A percentile compares a stretch with the other conserved stretches of the same genome.
phyloP scores from a whole-genome alignment of 2,797 vertebrate species.

The Schizopygopsis malacanthus region DNA sequence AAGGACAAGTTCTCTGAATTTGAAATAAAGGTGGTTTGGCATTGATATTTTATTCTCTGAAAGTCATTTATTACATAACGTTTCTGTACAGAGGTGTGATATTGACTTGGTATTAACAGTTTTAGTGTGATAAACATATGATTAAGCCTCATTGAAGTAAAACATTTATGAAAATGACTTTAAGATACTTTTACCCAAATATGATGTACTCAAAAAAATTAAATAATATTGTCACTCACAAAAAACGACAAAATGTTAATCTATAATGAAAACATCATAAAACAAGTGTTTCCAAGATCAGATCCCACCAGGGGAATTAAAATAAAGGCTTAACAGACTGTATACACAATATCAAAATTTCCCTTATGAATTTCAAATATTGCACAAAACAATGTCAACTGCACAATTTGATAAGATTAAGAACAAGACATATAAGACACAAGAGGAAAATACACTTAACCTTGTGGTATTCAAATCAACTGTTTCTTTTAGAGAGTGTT shows the following conservation, averaged over 20 bases:
- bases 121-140: not conserved
- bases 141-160: not conserved
- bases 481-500: not conserved
- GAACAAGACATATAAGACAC: constrained; percentile 21
- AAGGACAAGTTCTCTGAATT: not conserved
- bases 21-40: not conserved
- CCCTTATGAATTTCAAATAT: constrained; percentile 37
- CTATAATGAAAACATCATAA: constrained; percentile 20
- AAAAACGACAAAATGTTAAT: not conserved
- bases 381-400: constrained; percentile 43
- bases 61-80: not conserved
- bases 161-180: not conserved
- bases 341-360: constrained; percentile 41
- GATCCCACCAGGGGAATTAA: constrained; percentile 43
- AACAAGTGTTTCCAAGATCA: constrained; percentile 24
- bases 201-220: not conserved
- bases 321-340: constrained; percentile 7
- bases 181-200: not conserved
- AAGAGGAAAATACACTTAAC: not conserved
- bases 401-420: not conserved
- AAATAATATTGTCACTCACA: not conserved
- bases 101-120: not conserved
- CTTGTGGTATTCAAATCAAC: constrained; percentile 8
- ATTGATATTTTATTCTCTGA: not conserved
- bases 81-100: constrained; percentile 22